Percentiles rank a stretch among this genome's conserved stretches.
Evolutionary conservation across 2,888 invertebrate species (phyloP).

Genomic region (Papilio gigon): DNA sequence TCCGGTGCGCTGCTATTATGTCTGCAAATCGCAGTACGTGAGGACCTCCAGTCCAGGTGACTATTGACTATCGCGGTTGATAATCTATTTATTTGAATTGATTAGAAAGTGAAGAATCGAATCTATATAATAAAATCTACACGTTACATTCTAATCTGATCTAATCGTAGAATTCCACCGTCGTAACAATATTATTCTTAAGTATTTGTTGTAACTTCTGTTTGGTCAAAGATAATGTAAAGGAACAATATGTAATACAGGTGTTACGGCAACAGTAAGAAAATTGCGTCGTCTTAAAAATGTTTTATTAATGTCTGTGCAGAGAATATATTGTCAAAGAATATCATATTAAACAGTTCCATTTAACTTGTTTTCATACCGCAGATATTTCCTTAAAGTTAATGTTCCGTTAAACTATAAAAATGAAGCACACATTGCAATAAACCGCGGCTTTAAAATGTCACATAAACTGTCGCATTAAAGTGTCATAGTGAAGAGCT

Average conservation of each 20-base stretch:
- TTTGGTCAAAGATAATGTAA: neutral
- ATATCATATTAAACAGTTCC: neutral
- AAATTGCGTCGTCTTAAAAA: neutral
- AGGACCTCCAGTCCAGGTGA: constrained; percentile 15
- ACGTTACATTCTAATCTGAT: too few relatives aligned
- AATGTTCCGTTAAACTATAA: constrained; percentile 13
- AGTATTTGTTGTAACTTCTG: neutral
- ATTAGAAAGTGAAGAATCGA: neutral
- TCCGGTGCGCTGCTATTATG: constrained; percentile 24
- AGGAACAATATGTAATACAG: neutral
- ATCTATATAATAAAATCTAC: too few relatives aligned
- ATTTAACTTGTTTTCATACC: neutral
- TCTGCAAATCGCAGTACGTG: constrained; percentile 25
- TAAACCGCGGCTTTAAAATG: constrained; percentile 30
- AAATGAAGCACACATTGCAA: constrained; percentile 24
- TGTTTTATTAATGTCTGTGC: neutral
- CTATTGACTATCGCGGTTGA: constrained; percentile 5
- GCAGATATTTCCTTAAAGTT: neutral
- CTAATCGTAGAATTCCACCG: neutral
- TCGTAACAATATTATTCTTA: neutral
- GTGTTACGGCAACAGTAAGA: neutral
- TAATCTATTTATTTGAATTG: neutral
- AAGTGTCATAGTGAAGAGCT: constrained; percentile 36
- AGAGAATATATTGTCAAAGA: neutral
- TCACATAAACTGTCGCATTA: constrained; percentile 30